Conservation (phyloP, 53 echinoderm and acorn worm species). For the Stichopus horrens region DNA sequence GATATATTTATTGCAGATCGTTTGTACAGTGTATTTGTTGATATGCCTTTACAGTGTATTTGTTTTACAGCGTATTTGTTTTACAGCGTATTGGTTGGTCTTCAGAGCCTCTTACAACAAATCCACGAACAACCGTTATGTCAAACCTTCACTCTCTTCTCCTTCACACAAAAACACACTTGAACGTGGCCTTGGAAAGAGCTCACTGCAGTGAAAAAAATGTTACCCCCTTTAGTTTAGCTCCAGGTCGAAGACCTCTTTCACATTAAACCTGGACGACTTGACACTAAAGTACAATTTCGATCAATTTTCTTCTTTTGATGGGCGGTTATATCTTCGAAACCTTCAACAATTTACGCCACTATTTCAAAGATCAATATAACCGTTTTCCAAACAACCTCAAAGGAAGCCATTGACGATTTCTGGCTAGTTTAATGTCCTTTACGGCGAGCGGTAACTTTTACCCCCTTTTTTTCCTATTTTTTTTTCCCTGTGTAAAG, state of each 20-base stretch:
- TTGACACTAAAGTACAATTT: slow-evolving; percentile 1
- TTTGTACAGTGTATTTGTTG: too few species aligned
- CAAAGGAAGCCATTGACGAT: background rate
- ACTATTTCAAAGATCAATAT: background rate
- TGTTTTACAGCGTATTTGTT: too few species aligned
- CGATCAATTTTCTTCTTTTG: background rate
- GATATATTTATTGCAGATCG: too few species aligned
- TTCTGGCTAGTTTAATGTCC: background rate
- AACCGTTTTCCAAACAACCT: background rate
- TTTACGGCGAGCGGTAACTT: background rate
- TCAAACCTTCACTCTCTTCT: too few species aligned
- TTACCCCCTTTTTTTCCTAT: background rate
- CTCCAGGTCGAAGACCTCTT: background rate
- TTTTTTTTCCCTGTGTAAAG: background rate
- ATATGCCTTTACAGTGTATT: too few species aligned
- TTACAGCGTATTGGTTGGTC: too few species aligned
- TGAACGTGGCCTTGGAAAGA: background rate
- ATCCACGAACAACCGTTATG: too few species aligned
- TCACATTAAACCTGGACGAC: background rate
- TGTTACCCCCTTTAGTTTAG: background rate
- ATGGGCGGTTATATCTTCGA: background rate
- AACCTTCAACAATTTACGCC: background rate
- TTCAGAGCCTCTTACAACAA: too few species aligned
- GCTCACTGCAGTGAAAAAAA: background rate
- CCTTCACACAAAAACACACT: background rate